Base-by-base conservation (phyloP, 2,113 vertebrate species). In the Pao palembangensis region DNA sequence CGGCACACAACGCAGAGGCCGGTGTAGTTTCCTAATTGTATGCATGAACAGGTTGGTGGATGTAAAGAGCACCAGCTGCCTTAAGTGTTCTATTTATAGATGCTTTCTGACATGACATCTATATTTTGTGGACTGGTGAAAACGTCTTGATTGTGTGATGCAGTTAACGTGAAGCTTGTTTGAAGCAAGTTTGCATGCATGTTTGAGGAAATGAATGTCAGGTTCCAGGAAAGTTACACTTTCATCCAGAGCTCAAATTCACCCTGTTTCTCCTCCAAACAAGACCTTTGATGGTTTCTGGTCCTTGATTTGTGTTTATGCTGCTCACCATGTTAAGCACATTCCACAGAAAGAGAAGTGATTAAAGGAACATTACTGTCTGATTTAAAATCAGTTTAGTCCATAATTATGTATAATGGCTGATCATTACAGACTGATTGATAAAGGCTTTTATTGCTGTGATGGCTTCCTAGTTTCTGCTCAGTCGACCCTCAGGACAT, bases 401-500 rank as follows among this genome's bases (percentile, higher is more conserved):
- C 61, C 64, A 76, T 87, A 80, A 88, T 88, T 81, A 78, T 70
- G 52, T 59, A 44, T 86, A 86, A 88, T 85, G 42, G 58, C 46
- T 15, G 66, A 64, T 81, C 67, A 82, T 87, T 87, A 84, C 71
- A 56, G 25, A 63, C 55, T 80, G 81, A 87, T 87, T 86, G 82
- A 87, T 85, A 69, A 58, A 48, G 21, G 25, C 68, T 83, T 80
- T 81, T 74, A 78, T 78, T 82, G 64, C 70, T 67, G 57, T 71
- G 64, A 57, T 58, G 55, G 69, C 62, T 64, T 67, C 58, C 21
- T 52, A 21, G 51, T 68, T 76, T 64, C 48, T 63, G 62, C 46
- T 71, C 66, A 52, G 18, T 62, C 48, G 59, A 54, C 42, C 60
- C 61, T 63, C 51, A 67, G 62, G 75, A 51, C 75, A 51, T 52